phyloP scores from a whole-genome alignment of 1,140 invertebrate species.

The Hydropsyche tenuis region DNA sequence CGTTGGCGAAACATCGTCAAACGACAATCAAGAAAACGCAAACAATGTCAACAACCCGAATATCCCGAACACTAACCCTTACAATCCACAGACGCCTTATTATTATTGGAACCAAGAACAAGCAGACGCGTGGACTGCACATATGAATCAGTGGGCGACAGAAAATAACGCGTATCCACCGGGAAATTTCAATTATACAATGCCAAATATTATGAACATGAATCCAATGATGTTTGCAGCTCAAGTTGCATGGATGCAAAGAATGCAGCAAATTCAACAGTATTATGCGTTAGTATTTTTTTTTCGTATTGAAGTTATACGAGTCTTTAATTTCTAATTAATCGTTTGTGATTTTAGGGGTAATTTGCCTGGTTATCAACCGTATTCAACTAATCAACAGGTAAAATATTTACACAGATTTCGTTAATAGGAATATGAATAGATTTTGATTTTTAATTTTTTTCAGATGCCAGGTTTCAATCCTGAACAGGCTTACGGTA shows the following conservation, averaged over 20 bases:
- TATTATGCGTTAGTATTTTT: constrained; percentile 70
- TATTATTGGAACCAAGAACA: constrained; percentile 30
- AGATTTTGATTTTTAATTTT: not conserved
- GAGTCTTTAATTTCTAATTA: not conserved
- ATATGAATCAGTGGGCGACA: constrained; percentile 22
- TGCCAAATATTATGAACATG: constrained; percentile 31
- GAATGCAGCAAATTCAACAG: constrained; percentile 84
- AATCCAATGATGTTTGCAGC: constrained; percentile 52
- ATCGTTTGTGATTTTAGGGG: not conserved
- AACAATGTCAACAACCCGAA: not conserved
- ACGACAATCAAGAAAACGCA: constrained; percentile 17
- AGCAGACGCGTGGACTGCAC: not conserved
- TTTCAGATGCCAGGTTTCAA: not conserved
- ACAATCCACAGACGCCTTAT: constrained; percentile 1
- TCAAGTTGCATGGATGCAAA: constrained; percentile 80
- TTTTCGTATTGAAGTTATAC: too few species aligned
- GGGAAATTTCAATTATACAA: constrained; percentile 14
- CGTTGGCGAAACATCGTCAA: constrained; percentile 44
- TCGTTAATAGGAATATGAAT: not conserved
- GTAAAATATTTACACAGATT: not conserved
- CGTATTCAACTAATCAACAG: constrained; percentile 30
- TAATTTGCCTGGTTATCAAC: not conserved
- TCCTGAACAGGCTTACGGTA: constrained; percentile 20
- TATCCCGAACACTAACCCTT: constrained; percentile 17
- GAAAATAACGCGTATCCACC: not conserved